Evolutionary conservation across 1,140 invertebrate genomes (phyloP).

Genomic region (Amphibalanus amphitrite): DNA sequence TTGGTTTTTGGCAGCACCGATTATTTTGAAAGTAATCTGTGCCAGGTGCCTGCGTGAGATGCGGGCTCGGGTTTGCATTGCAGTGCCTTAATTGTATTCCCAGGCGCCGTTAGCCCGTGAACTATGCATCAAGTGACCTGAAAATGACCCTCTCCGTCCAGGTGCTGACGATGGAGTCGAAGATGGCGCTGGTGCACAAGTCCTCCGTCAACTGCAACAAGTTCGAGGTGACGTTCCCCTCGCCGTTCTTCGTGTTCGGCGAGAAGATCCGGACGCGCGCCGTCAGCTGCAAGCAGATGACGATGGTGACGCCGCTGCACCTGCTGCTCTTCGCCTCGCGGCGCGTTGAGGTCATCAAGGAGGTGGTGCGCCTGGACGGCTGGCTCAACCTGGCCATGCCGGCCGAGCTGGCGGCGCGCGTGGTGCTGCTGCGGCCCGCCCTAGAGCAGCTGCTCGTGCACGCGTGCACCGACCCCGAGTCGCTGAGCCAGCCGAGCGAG

Average conservation of each 20-base stretch:
- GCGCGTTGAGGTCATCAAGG: constrained; percentile 49
- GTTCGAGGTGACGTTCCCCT: constrained; percentile 64
- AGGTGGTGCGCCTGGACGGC: constrained; percentile 44
- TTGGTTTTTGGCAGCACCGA: no score
- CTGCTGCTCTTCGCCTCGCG: constrained; percentile 74
- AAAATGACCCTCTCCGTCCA: constrained; percentile 19
- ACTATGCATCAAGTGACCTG: no score
- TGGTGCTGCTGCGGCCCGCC: constrained; percentile 69
- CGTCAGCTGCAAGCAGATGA: constrained; percentile 94
- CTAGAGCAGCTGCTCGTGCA: constrained; percentile 67
- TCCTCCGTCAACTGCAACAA: constrained; percentile 91
- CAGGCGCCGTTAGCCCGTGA: no score
- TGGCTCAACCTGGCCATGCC: constrained; percentile 81
- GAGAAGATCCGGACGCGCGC: constrained; percentile 93
- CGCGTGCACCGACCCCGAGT: constrained; percentile 56
- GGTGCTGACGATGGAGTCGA: constrained; percentile 88
- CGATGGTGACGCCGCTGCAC: constrained; percentile 89
- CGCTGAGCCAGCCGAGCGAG: constrained; percentile 18
- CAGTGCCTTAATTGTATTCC: no score
- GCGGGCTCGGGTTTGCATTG: no score
- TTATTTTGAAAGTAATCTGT: no score
- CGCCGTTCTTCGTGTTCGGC: constrained; percentile 92
- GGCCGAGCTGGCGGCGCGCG: constrained; percentile 50
- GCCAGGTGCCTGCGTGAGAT: no score
- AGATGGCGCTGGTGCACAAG: constrained; percentile 85